A percentile compares a stretch with the other conserved stretches of the same genome.
Evolutionary conservation across 2,797 vertebrate genomes (phyloP).

Genomic region (Oreonectes daqikongensis): DNA sequence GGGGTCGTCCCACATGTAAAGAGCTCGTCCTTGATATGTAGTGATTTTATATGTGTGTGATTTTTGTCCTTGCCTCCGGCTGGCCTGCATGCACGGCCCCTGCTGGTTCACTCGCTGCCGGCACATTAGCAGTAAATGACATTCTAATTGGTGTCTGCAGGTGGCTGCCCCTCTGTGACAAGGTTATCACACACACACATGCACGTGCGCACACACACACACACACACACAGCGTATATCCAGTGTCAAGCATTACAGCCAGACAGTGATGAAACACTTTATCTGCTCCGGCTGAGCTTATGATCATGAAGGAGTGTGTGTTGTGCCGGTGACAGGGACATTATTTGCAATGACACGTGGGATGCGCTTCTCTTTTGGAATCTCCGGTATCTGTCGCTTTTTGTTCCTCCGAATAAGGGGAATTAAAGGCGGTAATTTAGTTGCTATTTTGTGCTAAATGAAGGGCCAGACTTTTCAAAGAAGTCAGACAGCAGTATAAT

Average conservation of each 20-base stretch:
- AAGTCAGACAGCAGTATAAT: too few relatives aligned
- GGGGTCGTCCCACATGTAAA: not conserved
- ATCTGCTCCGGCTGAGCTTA: constrained; percentile 24
- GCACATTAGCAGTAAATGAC: constrained; percentile 56
- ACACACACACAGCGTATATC: constrained; percentile 10
- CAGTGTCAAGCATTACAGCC: constrained; percentile 8
- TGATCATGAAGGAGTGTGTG: constrained; percentile 15
- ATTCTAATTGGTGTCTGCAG: constrained; percentile 50
- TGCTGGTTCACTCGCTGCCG: constrained; percentile 52
- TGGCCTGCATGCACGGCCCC: constrained; percentile 25
- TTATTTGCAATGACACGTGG: constrained; percentile 11
- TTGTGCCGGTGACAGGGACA: constrained; percentile 1
- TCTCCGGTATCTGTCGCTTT: constrained; percentile 13
- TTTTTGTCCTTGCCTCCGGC: constrained; percentile 17
- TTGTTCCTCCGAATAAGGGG: constrained; percentile 22
- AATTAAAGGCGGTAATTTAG: constrained; percentile 32
- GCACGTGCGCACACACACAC: constrained; percentile 26
- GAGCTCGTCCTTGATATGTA: constrained; percentile 29
- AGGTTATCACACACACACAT: constrained; percentile 31
- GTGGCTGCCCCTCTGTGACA: constrained; percentile 47
- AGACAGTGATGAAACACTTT: constrained; percentile 25
- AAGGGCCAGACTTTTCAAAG: constrained; percentile 20
- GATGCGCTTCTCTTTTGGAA: not conserved
- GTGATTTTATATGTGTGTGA: constrained; percentile 9
- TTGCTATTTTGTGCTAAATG: constrained; percentile 34